phyloP scores from a whole-genome alignment of 2,888 invertebrate genomes.

The Eubasilissa splendida region DNA sequence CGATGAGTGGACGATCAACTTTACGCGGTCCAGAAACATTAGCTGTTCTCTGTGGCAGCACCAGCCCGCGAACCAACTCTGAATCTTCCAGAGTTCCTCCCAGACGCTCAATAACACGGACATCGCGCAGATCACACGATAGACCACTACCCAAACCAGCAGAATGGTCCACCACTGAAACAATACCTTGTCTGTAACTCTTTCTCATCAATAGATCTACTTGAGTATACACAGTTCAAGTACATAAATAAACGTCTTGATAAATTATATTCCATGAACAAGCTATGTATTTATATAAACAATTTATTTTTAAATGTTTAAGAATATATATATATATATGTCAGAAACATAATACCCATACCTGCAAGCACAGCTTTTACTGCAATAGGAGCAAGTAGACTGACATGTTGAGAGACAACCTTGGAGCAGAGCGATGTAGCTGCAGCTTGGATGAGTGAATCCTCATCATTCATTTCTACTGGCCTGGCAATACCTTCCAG shows the following conservation, averaged over 20 bases:
- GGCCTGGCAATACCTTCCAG: constrained; percentile 89
- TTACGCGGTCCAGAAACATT: constrained; percentile 94
- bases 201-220: too few species aligned
- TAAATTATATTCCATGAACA: too few species aligned
- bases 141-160: constrained; percentile 64
- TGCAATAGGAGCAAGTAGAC: constrained; percentile 95
- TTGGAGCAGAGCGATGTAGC: constrained; percentile 98
- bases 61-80: constrained; percentile 94
- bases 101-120: constrained; percentile 96
- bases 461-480: constrained; percentile 88
- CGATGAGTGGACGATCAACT: constrained; percentile 98
- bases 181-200: background rate
- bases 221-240: too few species aligned
- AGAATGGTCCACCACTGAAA: constrained; percentile 69
- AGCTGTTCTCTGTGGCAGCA: constrained; percentile 91
- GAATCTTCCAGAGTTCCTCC: constrained; percentile 99
- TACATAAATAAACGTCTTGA: too few species aligned
- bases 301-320: too few species aligned
- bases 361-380: constrained; percentile 96
- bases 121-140: constrained; percentile 87
- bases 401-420: constrained; percentile 98
- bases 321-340: too few species aligned
- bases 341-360: constrained; percentile 27
- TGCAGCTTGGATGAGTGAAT: constrained; percentile 93
- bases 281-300: too few species aligned